A percentile compares a stretch with the other conserved stretches of the same genome.
Conservation (phyloP, 2,888 invertebrate species). For the Nemurella pictetii region DNA sequence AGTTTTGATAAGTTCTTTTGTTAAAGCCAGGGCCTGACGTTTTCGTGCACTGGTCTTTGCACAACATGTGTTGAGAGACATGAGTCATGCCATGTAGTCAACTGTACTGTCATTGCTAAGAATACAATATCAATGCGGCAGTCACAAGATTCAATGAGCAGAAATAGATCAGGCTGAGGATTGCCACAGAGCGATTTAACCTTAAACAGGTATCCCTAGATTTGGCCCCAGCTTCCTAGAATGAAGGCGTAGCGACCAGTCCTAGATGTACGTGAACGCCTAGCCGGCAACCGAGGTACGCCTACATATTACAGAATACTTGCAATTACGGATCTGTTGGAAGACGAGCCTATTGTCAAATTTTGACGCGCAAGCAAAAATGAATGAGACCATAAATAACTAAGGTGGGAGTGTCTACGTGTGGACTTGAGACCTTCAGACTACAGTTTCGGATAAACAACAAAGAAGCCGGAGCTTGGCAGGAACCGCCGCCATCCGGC, state of each 20-base stretch:
- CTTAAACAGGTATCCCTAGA: constrained; percentile 21
- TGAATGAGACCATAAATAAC: neutral
- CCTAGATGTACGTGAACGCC: neutral
- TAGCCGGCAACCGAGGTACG: neutral
- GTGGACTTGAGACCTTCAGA: neutral
- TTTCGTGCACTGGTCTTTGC: neutral
- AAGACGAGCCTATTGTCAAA: neutral
- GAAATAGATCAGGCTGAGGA: neutral
- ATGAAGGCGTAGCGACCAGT: neutral
- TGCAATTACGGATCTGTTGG: neutral
- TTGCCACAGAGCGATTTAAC: constrained; percentile 14
- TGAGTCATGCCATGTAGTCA: neutral
- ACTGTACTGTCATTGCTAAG: constrained; percentile 4
- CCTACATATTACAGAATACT: constrained; percentile 19
- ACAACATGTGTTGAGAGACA: neutral
- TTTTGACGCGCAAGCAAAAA: neutral
- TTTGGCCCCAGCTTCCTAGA: neutral
- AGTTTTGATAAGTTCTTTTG: too few relatives aligned
- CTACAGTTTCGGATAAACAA: constrained; percentile 6
- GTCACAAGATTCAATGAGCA: constrained; percentile 9
- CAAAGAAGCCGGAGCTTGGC: constrained; percentile 25
- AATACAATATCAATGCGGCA: constrained; percentile 17
- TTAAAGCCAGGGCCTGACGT: neutral
- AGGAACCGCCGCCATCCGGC: neutral
- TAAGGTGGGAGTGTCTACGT: neutral